Conservation (phyloP, 2,113 vertebrate species). For the Mastomys coucha region DNA sequence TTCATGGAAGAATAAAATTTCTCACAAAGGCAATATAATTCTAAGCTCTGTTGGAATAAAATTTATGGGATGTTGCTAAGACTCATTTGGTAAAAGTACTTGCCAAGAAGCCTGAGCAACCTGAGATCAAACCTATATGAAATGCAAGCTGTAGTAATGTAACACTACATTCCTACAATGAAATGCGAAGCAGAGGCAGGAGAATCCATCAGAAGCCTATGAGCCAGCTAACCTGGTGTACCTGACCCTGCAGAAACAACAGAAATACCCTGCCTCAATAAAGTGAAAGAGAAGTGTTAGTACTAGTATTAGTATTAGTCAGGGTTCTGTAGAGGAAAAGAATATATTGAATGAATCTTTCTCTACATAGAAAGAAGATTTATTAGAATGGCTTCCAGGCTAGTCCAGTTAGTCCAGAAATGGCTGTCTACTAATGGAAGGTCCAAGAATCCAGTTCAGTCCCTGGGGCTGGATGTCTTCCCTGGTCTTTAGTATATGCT, state of each 20-base stretch:
- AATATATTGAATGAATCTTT: background rate
- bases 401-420: no score
- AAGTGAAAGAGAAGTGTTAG: background rate
- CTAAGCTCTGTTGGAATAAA: conserved; percentile 28
- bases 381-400: background rate
- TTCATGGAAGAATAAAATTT: conserved; percentile 12
- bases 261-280: background rate
- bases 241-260: background rate
- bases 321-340: background rate
- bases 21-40: conserved; percentile 17
- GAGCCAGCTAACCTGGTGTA: background rate
- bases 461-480: background rate
- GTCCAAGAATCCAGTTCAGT: background rate
- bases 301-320: background rate
- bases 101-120: background rate
- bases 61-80: background rate
- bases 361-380: no score
- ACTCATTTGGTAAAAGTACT: background rate
- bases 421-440: background rate
- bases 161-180: background rate
- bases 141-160: background rate
- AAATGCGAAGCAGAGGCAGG: background rate
- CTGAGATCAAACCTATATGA: background rate
- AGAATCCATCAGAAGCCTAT: background rate
- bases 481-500: background rate